Base-by-base conservation (phyloP, 2,888 invertebrate species). In the Dynastes maya region DNA sequence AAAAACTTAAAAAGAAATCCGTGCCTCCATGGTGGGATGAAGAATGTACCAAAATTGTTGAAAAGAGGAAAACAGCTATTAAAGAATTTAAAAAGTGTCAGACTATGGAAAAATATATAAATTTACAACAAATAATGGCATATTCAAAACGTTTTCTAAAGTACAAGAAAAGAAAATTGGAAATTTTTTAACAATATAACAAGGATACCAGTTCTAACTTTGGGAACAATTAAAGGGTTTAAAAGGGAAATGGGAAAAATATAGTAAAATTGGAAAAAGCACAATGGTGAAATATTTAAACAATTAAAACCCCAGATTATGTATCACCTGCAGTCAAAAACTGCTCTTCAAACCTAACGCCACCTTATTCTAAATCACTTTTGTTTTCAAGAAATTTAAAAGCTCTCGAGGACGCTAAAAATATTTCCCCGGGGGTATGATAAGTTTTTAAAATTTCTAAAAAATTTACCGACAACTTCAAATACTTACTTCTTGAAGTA, bases 61-160 rank as follows among this genome's bases (percentile, higher is more conserved):
- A 67, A 5, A 49, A 55, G 22, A 76, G 67, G 13, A 64, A 67
- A 9, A 2, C 9, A 8, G 75, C 49, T 22, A 13, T 75, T n/a
- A 75, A 76, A 55, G 53, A 49, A 5, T 67, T 29, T 16, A 76
- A 67, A 45, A 45, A 13, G 16, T 4, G 0, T 13, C 51, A 61
- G 32, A 76, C 49, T 53, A 11, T 76, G 32, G 67, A 53, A 2
- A 67, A 65, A 37, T 76, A 76, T 53, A 76, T 76, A 37, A 76
- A 76, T 67, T 51, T 37, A 22, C 67, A 65, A 22, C 32, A 76
- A 29, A 65, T 64, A 45, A 61, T 71, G 55, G 22, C 55, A 22
- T 53, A 71, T 9, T 71, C 55, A 22, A 71, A 71, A 27, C 27
- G 55, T 2, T 71, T 71, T 53, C n/a, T 53, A 53, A 53, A 53